phyloP scores from a whole-genome alignment of 2,113 vertebrate genomes.

The Vimba vimba region DNA sequence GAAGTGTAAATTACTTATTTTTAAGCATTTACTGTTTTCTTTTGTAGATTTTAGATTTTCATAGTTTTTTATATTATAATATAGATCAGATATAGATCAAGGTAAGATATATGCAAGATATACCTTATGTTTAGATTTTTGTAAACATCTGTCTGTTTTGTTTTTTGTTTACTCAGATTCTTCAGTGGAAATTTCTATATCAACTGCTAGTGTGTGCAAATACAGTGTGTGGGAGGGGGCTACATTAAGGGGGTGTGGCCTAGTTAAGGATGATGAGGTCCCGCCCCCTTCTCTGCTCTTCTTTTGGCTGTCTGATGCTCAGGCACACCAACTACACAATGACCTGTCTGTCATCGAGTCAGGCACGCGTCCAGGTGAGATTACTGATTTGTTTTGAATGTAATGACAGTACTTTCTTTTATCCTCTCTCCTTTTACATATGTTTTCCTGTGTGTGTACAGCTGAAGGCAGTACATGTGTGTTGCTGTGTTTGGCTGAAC shows the following conservation, averaged over 20 bases:
- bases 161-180: neutral
- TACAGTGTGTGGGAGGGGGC: conserved; percentile 54
- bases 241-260: conserved; percentile 6
- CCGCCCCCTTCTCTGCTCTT: conserved; percentile 46
- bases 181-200: conserved; percentile 17
- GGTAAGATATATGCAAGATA: neutral
- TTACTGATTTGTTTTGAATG: neutral
- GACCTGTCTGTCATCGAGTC: conserved; percentile 46
- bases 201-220: conserved; percentile 12
- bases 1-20: neutral
- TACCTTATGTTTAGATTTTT: neutral
- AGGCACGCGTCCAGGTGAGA: conserved; percentile 42
- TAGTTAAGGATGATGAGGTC: conserved; percentile 31
- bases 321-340: conserved; percentile 32
- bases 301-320: conserved; percentile 49
- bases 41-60: neutral
- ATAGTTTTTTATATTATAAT: neutral
- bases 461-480: conserved; percentile 68
- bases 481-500: conserved; percentile 65
- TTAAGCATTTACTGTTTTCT: neutral
- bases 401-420: neutral
- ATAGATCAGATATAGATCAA: neutral
- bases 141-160: neutral
- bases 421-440: neutral
- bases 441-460: conserved; percentile 39